Conservation (phyloP, 2,113 vertebrate species). For the Dipodomys ordii region DNA sequence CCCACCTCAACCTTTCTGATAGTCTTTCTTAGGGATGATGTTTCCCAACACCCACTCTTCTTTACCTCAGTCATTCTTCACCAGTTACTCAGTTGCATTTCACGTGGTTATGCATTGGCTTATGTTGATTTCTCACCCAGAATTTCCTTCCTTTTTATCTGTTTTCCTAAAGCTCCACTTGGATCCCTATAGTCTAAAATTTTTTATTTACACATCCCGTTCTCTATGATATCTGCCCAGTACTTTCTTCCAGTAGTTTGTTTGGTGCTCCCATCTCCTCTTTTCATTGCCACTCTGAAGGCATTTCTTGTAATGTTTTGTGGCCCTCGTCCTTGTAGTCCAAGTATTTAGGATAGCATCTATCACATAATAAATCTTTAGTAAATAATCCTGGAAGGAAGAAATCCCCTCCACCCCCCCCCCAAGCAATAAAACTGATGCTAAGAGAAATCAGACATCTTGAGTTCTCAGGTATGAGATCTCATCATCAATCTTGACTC, state of each 20-base stretch:
- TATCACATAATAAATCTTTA: neutral
- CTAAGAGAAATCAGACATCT: neutral
- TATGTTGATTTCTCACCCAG: neutral
- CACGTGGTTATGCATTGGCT: neutral
- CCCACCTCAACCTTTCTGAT: neutral
- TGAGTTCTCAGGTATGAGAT: neutral
- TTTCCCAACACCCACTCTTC: neutral
- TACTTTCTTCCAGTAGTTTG: neutral
- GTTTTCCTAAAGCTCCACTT: neutral
- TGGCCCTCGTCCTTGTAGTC: neutral
- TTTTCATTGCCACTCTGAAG: neutral
- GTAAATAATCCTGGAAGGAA: neutral
- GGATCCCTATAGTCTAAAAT: neutral
- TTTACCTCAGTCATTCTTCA: neutral
- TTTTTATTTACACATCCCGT: neutral
- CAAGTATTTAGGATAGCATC: neutral
- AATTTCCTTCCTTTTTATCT: neutral
- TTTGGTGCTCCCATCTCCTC: neutral
- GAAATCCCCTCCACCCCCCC: neutral
- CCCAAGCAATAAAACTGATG: neutral
- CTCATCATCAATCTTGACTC: neutral
- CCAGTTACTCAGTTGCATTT: neutral
- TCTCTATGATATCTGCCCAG: neutral
- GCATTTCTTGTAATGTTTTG: neutral
- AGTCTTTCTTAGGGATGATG: neutral